These are phyloP conservation scores for Glaucopsyche alexis DNA, from an alignment of 2,888 invertebrate species.

Conservation along the genomic window DNA sequence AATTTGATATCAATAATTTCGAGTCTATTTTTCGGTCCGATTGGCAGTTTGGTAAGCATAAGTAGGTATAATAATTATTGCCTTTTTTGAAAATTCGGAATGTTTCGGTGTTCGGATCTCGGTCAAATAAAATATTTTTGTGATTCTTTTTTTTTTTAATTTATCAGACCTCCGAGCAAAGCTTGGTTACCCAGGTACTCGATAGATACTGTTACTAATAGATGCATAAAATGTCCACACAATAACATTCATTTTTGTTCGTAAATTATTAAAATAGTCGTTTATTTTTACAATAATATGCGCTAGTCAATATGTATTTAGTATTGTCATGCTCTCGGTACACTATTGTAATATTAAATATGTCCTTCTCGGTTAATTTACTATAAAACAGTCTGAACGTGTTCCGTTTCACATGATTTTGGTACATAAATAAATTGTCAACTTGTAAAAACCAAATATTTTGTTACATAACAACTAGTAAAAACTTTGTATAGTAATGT, in stretches of 20 bases:
- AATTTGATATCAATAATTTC: too few relatives aligned
- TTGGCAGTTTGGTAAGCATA: too few relatives aligned
- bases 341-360: background rate
- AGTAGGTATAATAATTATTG: too few relatives aligned
- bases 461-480: too few relatives aligned
- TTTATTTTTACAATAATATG: background rate
- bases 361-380: slow-evolving; percentile 6
- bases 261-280: background rate
- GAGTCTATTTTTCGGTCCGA: too few relatives aligned
- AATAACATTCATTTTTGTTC: background rate
- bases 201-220: background rate
- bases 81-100: too few relatives aligned
- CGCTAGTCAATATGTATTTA: background rate
- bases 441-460: background rate
- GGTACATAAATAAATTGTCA: background rate
- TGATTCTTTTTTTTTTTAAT: too few relatives aligned
- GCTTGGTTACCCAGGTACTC: too few relatives aligned
- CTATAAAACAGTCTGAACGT: background rate
- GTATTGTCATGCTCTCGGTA: background rate
- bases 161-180: too few relatives aligned
- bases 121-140: too few relatives aligned
- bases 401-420: slow-evolving; percentile 3
- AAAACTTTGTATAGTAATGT: background rate
- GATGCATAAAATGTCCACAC: background rate
- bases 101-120: too few relatives aligned